Evolutionary conservation across 2,113 vertebrate species (phyloP).

Genomic region (Mirza zaza): DNA sequence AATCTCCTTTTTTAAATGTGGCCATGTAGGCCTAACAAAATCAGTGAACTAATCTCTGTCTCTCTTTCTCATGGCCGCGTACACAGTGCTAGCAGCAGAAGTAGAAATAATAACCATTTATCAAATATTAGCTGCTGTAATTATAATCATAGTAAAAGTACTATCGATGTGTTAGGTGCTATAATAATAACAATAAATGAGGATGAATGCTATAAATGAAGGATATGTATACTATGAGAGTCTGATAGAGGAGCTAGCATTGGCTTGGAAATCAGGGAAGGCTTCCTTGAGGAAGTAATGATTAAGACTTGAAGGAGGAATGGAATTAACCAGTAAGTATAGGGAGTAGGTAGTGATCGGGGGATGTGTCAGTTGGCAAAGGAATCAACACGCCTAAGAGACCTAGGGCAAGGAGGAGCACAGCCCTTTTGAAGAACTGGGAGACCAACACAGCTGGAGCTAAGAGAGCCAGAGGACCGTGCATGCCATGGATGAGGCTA

Average conservation of each 20-base stretch:
- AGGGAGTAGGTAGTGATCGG: neutral
- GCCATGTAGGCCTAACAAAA: neutral
- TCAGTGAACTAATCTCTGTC: rapidly evolving
- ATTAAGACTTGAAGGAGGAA: neutral
- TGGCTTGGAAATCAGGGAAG: neutral
- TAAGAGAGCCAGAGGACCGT: neutral
- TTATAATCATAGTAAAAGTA: no score
- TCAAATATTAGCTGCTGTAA: neutral
- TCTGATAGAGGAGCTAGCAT: neutral
- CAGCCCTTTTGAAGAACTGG: neutral
- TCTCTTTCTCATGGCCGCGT: neutral
- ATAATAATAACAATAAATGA: neutral
- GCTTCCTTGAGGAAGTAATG: neutral
- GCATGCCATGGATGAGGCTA: rapidly evolving
- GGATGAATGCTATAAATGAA: neutral
- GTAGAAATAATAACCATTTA: neutral
- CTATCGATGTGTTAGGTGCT: neutral
- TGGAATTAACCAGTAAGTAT: neutral
- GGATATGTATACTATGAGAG: neutral
- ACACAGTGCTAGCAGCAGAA: neutral
- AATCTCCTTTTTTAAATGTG: rapidly evolving
- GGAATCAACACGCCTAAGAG: neutral
- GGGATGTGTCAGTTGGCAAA: neutral
- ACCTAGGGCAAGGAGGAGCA: neutral
- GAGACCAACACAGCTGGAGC: neutral